Evolutionary conservation across 2,888 invertebrate species (phyloP), one percentile per base, ranked within the genome.

Genomic region (Xanthia togata): DNA sequence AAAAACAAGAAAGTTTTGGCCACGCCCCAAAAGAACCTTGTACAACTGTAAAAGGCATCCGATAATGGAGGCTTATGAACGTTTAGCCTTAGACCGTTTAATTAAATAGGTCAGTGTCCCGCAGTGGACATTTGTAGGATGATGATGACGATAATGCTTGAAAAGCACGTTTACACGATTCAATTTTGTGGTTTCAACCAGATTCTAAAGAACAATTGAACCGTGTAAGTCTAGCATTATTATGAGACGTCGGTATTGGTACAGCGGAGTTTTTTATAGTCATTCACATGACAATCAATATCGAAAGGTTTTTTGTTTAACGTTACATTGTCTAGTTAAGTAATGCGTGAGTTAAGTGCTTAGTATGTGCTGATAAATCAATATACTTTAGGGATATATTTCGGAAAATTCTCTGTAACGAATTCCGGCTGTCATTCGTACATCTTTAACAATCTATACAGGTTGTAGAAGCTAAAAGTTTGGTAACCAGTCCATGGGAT

Each of bases 241-340:
- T 75, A 26, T 35, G 85, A 85, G 78, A 82, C 85, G 83, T 78
- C 77, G 65, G 73, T 85, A 85, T 89, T 90, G 87, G 87, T 82
- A 90, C 86, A 90, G 73, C 78, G 60, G 5, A 53, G 73, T 86
- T 91, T 91, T 90, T 89, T 82, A 60, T 26, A 44, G 20, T 65
- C 79, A 89, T 93, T 94, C 93, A 90, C 93, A 94, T 93, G 93
- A 93, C 94, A 94, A 93, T 94, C 94, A 93, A 92, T 91, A 89
- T 90, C 88, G 78, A 88, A 87, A 73, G 68, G 83, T 91, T 90
- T 90, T n/a, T 92, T 89, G 76, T 76, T 53, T n/a, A 75, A 67
- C 69, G 53, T 81, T 79, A 79, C 79, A 84, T 82, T 87, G 87
- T 78, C 62, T 67, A 70, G 81, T 81, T 82, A 82, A 79, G 87